Evolutionary conservation across 2,888 invertebrate species (phyloP).

Genomic region (Atethmia centrago): DNA sequence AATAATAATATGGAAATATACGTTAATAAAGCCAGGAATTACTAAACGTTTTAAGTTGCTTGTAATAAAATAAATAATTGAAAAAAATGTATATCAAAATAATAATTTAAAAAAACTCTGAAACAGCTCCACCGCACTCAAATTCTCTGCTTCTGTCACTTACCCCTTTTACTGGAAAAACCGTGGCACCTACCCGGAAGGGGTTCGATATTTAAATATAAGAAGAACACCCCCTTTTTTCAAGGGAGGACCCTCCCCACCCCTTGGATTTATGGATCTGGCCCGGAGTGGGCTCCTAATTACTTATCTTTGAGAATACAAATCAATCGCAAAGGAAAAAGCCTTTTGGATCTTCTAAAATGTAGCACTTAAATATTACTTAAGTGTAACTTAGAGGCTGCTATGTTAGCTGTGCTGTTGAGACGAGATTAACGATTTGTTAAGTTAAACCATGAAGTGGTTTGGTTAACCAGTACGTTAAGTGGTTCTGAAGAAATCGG

Average conservation of each 20-base stretch:
- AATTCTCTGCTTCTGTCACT: slow-evolving; percentile 89
- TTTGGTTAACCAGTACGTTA: slow-evolving; percentile 33
- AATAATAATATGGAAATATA: neutral
- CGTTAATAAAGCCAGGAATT: neutral
- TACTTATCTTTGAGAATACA: slow-evolving; percentile 90
- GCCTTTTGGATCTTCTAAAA: slow-evolving; percentile 64
- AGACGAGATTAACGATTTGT: slow-evolving; percentile 53
- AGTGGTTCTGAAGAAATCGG: slow-evolving; percentile 24
- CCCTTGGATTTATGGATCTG: slow-evolving; percentile 89
- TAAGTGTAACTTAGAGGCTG: slow-evolving; percentile 45
- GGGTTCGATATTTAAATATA: slow-evolving; percentile 91
- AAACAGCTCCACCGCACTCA: slow-evolving; percentile 68
- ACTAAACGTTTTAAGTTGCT: neutral
- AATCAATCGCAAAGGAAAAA: slow-evolving; percentile 86
- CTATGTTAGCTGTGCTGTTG: slow-evolving; percentile 49
- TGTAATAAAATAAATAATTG: neutral
- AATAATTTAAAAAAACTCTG: neutral
- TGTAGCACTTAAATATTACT: slow-evolving; percentile 63
- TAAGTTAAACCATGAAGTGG: slow-evolving; percentile 41
- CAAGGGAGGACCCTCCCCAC: slow-evolving; percentile 78
- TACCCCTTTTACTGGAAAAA: slow-evolving; percentile 91
- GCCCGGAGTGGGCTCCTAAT: slow-evolving; percentile 87
- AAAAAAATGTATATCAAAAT: neutral
- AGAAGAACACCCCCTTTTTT: slow-evolving; percentile 90
- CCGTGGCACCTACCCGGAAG: slow-evolving; percentile 91